These are phyloP conservation scores for Bettongia penicillata DNA, from an alignment of 2,113 vertebrate species.

Conservation along the genomic window DNA sequence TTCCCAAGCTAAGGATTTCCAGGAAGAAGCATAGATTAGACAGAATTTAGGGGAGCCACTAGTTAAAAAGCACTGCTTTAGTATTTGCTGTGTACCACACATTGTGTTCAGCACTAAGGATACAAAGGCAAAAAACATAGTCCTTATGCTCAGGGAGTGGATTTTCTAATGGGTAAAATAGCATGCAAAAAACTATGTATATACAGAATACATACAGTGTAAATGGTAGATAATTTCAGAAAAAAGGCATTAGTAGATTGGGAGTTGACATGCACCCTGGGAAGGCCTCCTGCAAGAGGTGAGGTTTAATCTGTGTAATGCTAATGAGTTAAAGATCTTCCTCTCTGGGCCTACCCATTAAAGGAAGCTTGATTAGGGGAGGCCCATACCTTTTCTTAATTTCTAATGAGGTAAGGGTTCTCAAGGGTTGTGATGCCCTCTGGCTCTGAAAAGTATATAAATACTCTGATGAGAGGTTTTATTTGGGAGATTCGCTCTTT, in stretches of 20 bases:
- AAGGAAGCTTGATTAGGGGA: too few species aligned
- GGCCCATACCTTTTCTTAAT: too few species aligned
- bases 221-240: background rate
- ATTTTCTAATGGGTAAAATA: background rate
- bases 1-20: background rate
- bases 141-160: background rate
- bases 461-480: too few species aligned
- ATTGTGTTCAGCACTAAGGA: background rate
- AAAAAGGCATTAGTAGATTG: background rate
- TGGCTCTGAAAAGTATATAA: too few species aligned
- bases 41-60: background rate
- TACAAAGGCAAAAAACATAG: background rate
- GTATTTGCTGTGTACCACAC: background rate
- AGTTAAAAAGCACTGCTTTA: background rate
- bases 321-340: too few species aligned
- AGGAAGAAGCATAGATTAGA: background rate
- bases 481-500: too few species aligned
- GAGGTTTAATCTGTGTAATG: too few species aligned
- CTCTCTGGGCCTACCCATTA: too few species aligned
- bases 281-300: background rate
- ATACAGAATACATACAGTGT: background rate
- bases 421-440: too few species aligned
- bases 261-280: background rate
- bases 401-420: too few species aligned
- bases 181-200: background rate